Evolutionary conservation across 2,113 vertebrate species (phyloP).

Genomic region (Phainopepla nitens): DNA sequence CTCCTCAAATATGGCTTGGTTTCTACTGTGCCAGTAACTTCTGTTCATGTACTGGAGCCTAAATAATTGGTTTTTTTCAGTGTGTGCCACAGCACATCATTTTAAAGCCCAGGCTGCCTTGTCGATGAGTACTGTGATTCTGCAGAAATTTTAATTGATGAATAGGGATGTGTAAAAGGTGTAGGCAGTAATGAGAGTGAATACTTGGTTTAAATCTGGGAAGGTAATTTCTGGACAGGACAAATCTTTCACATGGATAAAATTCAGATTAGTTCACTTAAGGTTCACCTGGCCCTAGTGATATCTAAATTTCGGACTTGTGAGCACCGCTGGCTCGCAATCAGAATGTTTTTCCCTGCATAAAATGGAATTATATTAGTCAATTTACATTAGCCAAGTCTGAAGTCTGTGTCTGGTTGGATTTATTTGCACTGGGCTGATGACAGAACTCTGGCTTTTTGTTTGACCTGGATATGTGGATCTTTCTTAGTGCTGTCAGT

Average conservation of each 20-base stretch:
- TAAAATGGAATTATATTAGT: slow-evolving; percentile 64
- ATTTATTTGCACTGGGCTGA: slow-evolving; percentile 60
- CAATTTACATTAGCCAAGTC: slow-evolving; percentile 55
- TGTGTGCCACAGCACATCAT: background rate
- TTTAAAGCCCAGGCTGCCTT: background rate
- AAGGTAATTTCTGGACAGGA: background rate
- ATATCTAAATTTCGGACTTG: slow-evolving; percentile 42
- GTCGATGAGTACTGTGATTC: background rate
- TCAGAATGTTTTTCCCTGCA: slow-evolving; percentile 62
- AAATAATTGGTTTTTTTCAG: slow-evolving; percentile 1
- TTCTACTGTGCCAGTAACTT: background rate
- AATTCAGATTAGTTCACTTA: slow-evolving; percentile 38
- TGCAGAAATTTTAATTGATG: background rate
- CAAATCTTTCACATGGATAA: background rate
- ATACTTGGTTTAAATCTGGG: background rate
- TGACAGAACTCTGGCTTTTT: slow-evolving; percentile 29
- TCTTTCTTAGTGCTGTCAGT: background rate
- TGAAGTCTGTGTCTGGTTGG: slow-evolving; percentile 55
- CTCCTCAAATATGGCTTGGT: background rate
- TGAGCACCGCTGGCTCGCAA: slow-evolving; percentile 38
- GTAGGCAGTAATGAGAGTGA: background rate
- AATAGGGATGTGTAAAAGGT: background rate
- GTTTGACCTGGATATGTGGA: slow-evolving; percentile 1
- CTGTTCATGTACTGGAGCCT: background rate
- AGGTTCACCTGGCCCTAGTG: slow-evolving; percentile 31